Evolutionary conservation across 2,113 vertebrate genomes (phyloP).

Genomic region (Sceloporus undulatus): DNA sequence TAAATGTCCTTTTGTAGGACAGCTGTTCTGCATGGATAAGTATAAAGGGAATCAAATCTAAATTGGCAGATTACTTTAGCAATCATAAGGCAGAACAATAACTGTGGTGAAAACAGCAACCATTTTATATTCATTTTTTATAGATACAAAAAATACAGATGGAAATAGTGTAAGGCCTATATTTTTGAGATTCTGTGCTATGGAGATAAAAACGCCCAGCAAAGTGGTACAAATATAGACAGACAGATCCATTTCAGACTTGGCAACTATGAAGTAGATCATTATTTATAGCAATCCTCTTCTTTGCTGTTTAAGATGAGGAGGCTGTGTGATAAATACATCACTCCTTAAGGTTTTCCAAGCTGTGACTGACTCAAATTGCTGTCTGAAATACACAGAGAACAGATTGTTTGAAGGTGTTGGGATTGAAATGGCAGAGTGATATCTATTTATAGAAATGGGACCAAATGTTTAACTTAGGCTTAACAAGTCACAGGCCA

Average conservation of each 20-base stretch:
- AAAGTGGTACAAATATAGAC: neutral
- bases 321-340: neutral
- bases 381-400: neutral
- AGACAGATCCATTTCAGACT: neutral
- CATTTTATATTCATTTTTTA: slow-evolving; percentile 36
- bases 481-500: too few relatives aligned
- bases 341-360: slow-evolving; percentile 7
- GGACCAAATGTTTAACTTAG: neutral
- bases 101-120: slow-evolving; percentile 18
- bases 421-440: neutral
- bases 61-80: slow-evolving; percentile 27
- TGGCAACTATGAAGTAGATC: neutral
- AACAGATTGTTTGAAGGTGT: neutral
- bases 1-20: neutral
- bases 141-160: neutral
- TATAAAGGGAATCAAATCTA: slow-evolving; percentile 20
- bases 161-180: neutral
- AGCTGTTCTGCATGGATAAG: slow-evolving; percentile 31
- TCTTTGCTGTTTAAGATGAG: neutral
- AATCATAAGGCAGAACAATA: neutral
- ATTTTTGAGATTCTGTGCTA: neutral
- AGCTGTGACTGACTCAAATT: neutral
- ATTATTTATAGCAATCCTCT: neutral
- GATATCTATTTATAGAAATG: neutral
- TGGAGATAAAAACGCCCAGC: neutral